Evolutionary conservation across 2,113 vertebrate genomes (phyloP).

Genomic region (Apodemus speciosus): DNA sequence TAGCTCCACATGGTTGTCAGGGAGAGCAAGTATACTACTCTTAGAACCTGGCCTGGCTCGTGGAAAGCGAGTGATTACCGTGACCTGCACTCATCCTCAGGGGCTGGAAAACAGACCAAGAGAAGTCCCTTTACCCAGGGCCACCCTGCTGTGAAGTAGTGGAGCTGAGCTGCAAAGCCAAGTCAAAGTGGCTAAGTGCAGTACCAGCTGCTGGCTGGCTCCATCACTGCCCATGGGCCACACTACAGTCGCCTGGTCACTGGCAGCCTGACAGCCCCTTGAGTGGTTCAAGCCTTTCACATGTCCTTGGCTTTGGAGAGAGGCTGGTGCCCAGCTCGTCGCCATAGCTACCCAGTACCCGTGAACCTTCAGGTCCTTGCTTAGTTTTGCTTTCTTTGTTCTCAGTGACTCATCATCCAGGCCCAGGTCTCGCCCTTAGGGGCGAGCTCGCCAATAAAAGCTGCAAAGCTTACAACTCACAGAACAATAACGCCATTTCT

Average conservation of each 20-base stretch:
- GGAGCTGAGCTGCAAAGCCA: neutral
- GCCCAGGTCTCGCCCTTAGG: neutral
- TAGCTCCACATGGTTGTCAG: neutral
- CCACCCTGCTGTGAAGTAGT: neutral
- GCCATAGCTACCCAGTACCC: too few species aligned
- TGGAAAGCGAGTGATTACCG: neutral
- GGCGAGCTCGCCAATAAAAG: neutral
- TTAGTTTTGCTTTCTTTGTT: neutral
- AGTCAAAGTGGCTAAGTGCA: too few species aligned
- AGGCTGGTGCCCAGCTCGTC: neutral
- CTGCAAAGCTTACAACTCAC: neutral
- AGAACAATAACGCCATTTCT: neutral
- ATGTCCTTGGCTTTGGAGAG: neutral
- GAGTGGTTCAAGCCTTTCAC: neutral
- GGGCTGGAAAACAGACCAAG: neutral
- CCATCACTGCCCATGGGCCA: too few species aligned
- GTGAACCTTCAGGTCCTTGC: neutral
- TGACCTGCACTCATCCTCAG: neutral
- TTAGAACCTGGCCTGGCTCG: neutral
- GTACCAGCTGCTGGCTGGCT: neutral
- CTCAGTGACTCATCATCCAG: neutral
- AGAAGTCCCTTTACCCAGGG: neutral
- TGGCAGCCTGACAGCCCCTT: neutral
- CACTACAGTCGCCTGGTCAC: fast-evolving
- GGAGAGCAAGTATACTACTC: neutral